These are phyloP conservation scores for Pseudolaguvia tuberculata DNA, from an alignment of 2,113 vertebrate species.

Conservation along the genomic window DNA sequence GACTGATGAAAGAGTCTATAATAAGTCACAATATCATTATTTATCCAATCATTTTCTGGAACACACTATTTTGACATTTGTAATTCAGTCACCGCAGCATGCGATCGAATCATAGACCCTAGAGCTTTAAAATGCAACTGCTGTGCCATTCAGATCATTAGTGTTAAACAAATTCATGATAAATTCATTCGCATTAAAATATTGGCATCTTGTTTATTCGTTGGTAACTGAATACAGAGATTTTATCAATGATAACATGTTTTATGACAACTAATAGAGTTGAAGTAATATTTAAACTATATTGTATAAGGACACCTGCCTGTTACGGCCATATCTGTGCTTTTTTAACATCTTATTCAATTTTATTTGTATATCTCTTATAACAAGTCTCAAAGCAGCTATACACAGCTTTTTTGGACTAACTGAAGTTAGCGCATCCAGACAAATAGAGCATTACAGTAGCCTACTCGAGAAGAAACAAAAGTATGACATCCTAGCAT, in stretches of 20 bases:
- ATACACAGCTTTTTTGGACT: too few species aligned
- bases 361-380: too few species aligned
- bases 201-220: not conserved
- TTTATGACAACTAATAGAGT: not conserved
- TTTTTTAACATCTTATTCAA: too few species aligned
- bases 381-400: too few species aligned
- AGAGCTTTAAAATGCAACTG: not conserved
- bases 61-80: not conserved
- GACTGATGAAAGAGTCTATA: not conserved
- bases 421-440: too few species aligned
- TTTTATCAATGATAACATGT: not conserved
- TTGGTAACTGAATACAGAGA: not conserved
- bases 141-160: not conserved
- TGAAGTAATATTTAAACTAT: not conserved
- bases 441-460: too few species aligned
- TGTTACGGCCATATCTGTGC: too few species aligned
- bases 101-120: not conserved
- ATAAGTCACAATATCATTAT: conserved; percentile 2
- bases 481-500: too few species aligned
- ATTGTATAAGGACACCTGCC: too few species aligned
- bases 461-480: too few species aligned
- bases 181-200: not conserved
- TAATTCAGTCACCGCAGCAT: not conserved
- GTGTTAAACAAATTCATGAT: not conserved
- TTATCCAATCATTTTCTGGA: not conserved